Conservation (phyloP, 1,140 invertebrate genomes). For the Trichonephila clavipes region DNA sequence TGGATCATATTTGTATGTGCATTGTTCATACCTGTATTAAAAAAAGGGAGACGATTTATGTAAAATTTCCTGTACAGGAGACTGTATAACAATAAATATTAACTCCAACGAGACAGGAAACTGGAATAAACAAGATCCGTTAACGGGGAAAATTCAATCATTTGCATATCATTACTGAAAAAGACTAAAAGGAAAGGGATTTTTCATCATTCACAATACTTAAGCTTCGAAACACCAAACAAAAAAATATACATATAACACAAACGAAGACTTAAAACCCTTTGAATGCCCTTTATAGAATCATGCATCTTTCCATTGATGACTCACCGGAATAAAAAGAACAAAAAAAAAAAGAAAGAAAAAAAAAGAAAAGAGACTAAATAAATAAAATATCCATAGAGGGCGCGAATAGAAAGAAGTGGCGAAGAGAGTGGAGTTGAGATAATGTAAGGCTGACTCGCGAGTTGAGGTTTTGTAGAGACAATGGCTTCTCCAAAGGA, state of each 20-base stretch:
- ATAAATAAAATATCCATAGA: conserved; percentile 54
- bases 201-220: background rate
- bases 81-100: too few species aligned
- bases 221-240: background rate
- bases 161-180: background rate
- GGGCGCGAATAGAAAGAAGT: conserved; percentile 39
- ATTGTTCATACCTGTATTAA: too few species aligned
- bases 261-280: background rate
- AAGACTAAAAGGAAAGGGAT: background rate
- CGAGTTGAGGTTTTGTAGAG: conserved; percentile 50
- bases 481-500: conserved; percentile 57
- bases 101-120: too few species aligned
- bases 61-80: too few species aligned
- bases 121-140: background rate
- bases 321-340: conserved; percentile 33
- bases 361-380: background rate
- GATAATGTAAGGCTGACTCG: conserved; percentile 59
- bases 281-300: background rate
- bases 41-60: too few species aligned
- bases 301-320: conserved; percentile 4
- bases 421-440: conserved; percentile 21
- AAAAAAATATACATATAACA: background rate
- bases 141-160: background rate
- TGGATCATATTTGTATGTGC: too few species aligned
- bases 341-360: background rate